Evolutionary conservation across 2,113 vertebrate genomes (phyloP), one percentile per base, ranked within the genome.

Genomic region (Protobothrops mucrosquamatus): DNA sequence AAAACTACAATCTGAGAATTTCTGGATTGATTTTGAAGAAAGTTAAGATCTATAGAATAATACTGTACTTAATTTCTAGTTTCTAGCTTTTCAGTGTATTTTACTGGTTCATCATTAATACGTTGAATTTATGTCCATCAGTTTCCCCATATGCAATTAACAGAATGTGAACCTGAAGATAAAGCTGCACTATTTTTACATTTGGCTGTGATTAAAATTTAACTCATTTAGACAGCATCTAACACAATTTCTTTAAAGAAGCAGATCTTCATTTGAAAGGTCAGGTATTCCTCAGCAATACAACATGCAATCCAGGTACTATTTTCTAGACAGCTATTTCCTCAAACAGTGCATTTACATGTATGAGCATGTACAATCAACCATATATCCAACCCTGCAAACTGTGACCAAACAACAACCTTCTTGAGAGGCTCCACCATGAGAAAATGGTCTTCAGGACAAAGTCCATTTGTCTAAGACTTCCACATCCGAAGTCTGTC

Each of bases 271-370:
- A 39, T 81, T 57, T 59, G 43, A 64, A 12, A n/a, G 81, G 2
- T 64, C 23, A 52, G 46, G 29, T 86, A 52, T 64, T 4, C 29
- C 51, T 46, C 55, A 86, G 20, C 51, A 93, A 39, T n/a, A 89
- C 46, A 86, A 64, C 87, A 52, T 6, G 22, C 85, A 87, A 90
- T 39, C 34, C 55, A 86, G 56, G 87, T 87, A 15, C 52, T 90
- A 55, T 81, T 93, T 93, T 91, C 55, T 89, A 94, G 48, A 55
- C 29, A 89, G 26, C 20, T 87, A 87, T 69, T 90, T 90, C 51
- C 81, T 39, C 20, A 52, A 59, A 90, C 29, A 2, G 51, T 34
- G 34, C 52, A 39, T 52, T 89, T 87, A 56, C 93, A 39, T 92
- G 93, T 48, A 88, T 39, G 56, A 81, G 57, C 91, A 88, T 90